These are phyloP conservation scores for Andrena camellia DNA, from an alignment of 2,888 invertebrate species.

Conservation along the genomic window DNA sequence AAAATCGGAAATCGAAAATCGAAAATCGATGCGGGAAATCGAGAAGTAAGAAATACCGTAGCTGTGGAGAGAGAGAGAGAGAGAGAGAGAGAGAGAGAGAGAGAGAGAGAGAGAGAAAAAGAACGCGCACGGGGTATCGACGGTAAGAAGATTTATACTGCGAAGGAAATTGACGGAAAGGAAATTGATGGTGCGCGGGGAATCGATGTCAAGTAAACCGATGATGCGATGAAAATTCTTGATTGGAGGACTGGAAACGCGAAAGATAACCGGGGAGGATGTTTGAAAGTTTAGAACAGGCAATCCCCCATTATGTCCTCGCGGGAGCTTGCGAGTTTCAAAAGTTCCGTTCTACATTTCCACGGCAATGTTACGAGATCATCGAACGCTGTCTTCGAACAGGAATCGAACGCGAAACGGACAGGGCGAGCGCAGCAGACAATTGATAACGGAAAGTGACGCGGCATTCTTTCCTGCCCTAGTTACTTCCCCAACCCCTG, in stretches of 20 bases:
- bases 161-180: constrained; percentile 13
- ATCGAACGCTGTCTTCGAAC: neutral
- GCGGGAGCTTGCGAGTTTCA: neutral
- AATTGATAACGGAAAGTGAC: constrained; percentile 29
- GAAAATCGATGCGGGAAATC: constrained; percentile 40
- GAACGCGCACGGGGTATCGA: neutral
- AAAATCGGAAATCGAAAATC: constrained; percentile 33
- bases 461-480: neutral
- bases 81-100: too few species aligned
- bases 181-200: constrained; percentile 23
- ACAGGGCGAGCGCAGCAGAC: neutral
- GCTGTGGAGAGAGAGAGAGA: too few species aligned
- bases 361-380: neutral
- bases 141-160: constrained; percentile 33
- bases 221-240: constrained; percentile 10
- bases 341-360: neutral
- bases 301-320: neutral
- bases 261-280: neutral
- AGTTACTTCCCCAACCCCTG: constrained; percentile 1
- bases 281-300: neutral
- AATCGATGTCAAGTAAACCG: constrained; percentile 18
- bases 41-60: constrained; percentile 37
- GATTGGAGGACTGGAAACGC: neutral
- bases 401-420: constrained; percentile 30
- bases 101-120: too few species aligned